A percentile compares a stretch with the other conserved stretches of the same genome.
phyloP scores from a whole-genome alignment of 2,797 vertebrate genomes.

The Varecia variegata region DNA sequence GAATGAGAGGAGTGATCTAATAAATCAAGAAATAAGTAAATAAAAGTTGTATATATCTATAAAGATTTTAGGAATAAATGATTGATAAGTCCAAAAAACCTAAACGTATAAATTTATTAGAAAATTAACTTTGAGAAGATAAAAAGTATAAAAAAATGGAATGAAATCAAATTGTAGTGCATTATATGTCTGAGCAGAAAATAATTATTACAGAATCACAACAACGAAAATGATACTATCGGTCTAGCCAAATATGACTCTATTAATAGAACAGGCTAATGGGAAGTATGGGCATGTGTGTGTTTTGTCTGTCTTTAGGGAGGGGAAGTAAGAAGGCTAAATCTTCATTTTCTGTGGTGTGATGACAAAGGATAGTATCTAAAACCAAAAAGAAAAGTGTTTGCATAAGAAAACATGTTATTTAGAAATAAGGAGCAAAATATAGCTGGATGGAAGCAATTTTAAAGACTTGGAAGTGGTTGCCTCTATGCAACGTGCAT shows the following conservation, averaged over 20 bases:
- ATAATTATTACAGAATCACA: background rate
- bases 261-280: background rate
- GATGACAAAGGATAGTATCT: background rate
- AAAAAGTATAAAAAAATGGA: background rate
- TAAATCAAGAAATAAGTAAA: background rate
- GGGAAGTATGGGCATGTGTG: background rate
- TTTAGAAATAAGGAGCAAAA: background rate
- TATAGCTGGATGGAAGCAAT: accelerated
- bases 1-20: background rate
- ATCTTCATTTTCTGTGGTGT: background rate
- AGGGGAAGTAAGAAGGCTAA: background rate
- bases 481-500: background rate
- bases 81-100: background rate
- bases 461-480: background rate
- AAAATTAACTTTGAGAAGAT: background rate
- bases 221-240: background rate
- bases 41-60: background rate
- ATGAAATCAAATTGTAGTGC: background rate
- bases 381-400: background rate
- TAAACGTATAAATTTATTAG: background rate
- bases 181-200: background rate
- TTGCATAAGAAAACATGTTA: background rate
- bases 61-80: background rate
- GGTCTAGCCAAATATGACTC: background rate
- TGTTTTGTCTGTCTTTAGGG: background rate